These are phyloP conservation scores for Pseudorhiza aurosa DNA, from an alignment of 30 jellyfish, hydroid and myxozoan genomes.

Conservation along the genomic window DNA sequence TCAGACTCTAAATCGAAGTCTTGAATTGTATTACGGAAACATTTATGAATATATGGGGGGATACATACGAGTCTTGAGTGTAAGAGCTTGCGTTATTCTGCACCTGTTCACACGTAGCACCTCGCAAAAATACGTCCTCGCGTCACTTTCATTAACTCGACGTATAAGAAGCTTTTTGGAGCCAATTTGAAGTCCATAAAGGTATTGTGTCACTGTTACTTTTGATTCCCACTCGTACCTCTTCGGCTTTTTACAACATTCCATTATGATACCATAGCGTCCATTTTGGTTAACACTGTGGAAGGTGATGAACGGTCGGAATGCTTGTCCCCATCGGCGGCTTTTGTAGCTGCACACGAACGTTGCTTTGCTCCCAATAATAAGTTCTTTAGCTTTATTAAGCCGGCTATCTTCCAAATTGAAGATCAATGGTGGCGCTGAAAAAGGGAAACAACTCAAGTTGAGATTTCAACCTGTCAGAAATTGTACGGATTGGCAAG, in stretches of 20 bases:
- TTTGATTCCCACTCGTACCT: not conserved
- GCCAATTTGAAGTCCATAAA: not conserved
- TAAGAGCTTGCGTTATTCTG: not conserved
- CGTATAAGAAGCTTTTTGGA: not conserved
- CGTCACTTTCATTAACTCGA: not conserved
- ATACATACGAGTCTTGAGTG: not conserved
- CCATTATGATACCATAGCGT: too few species aligned
- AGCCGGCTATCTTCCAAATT: not conserved
- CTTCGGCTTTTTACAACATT: not conserved
- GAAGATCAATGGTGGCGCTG: not conserved
- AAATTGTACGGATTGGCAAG: too few species aligned
- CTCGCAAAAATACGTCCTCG: not conserved
- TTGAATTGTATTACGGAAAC: too few species aligned
- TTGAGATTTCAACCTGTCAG: too few species aligned
- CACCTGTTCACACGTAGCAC: not conserved
- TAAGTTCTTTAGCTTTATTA: not conserved
- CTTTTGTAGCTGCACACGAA: not conserved
- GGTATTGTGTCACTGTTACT: not conserved
- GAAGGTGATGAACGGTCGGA: too few species aligned
- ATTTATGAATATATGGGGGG: too few species aligned
- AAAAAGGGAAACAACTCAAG: not conserved
- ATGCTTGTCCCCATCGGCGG: not conserved
- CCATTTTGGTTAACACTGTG: too few species aligned
- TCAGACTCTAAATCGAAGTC: too few species aligned
- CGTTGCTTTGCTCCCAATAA: conserved; percentile 7